These are phyloP conservation scores for Larimichthys polyactis DNA, from an alignment of 2,113 vertebrate species.

Conservation along the genomic window DNA sequence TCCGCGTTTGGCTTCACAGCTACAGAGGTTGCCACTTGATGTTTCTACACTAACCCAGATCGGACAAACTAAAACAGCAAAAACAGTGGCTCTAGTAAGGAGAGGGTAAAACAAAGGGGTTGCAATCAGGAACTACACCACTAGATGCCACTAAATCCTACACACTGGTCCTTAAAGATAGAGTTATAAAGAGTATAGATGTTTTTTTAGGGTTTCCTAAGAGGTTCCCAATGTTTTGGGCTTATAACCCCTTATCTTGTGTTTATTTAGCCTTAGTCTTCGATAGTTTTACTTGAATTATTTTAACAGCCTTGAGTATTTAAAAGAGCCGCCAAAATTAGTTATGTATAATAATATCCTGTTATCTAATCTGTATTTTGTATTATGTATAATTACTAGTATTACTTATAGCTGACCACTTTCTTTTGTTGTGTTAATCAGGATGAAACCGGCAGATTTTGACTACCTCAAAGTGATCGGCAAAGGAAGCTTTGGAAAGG, in stretches of 20 bases:
- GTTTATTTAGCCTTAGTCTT: background rate
- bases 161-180: background rate
- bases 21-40: no score
- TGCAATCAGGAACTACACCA: no score
- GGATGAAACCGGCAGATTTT: constrained; percentile 85
- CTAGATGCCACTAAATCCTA: no score
- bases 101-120: no score
- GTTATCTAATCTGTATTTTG: background rate
- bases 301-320: no score
- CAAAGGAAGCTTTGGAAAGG: constrained; percentile 87
- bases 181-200: background rate
- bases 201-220: background rate
- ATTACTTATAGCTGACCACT: background rate
- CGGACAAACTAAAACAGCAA: no score
- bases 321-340: no score
- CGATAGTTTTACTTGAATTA: no score
- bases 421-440: constrained; percentile 42
- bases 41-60: no score
- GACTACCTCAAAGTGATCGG: constrained; percentile 86
- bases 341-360: background rate
- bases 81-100: no score
- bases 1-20: no score
- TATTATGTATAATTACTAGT: background rate
- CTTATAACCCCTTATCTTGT: no score
- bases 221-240: background rate